Percentiles rank a stretch among this genome's conserved stretches.
These are phyloP conservation scores for Ganaspis brasiliensis DNA, from an alignment of 2,888 invertebrate species.

Conservation along the genomic window DNA sequence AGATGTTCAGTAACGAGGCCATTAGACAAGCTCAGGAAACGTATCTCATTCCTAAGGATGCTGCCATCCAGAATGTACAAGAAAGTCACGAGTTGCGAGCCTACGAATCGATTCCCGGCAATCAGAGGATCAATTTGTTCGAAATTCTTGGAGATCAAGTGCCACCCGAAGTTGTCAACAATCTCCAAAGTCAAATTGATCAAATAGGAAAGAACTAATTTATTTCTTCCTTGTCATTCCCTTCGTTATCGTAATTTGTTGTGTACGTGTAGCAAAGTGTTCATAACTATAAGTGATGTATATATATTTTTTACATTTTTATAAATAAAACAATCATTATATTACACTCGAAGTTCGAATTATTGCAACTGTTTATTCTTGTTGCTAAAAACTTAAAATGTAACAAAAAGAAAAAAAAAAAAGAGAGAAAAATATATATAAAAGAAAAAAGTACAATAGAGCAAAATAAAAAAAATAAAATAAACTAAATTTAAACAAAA, in stretches of 20 bases:
- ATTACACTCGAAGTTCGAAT: background rate
- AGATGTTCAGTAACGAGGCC: slow-evolving; percentile 91
- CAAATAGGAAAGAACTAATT: slow-evolving; percentile 88
- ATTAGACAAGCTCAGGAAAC: slow-evolving; percentile 94
- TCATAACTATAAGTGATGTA: slow-evolving; percentile 45
- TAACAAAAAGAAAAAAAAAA: too few species aligned
- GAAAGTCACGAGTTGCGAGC: slow-evolving; percentile 93
- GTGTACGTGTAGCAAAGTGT: slow-evolving; percentile 55
- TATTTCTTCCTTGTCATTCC: background rate
- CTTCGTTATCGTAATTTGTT: slow-evolving; percentile 40
- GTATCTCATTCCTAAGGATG: slow-evolving; percentile 91
- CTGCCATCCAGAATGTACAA: slow-evolving; percentile 92
- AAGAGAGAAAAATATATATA: too few species aligned
- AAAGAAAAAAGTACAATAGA: too few species aligned
- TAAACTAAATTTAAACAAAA: too few species aligned
- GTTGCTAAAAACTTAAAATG: too few species aligned
- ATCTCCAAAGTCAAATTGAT: slow-evolving; percentile 92
- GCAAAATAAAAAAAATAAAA: too few species aligned
- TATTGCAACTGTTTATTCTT: too few species aligned
- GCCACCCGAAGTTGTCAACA: slow-evolving; percentile 93
- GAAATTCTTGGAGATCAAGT: slow-evolving; percentile 93
- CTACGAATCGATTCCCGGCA: slow-evolving; percentile 92
- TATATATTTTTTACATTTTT: slow-evolving; percentile 59
- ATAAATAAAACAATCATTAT: slow-evolving; percentile 66
- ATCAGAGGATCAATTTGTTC: slow-evolving; percentile 91